Conservation (phyloP, 2,113 vertebrate species). For the Vombatus ursinus region DNA sequence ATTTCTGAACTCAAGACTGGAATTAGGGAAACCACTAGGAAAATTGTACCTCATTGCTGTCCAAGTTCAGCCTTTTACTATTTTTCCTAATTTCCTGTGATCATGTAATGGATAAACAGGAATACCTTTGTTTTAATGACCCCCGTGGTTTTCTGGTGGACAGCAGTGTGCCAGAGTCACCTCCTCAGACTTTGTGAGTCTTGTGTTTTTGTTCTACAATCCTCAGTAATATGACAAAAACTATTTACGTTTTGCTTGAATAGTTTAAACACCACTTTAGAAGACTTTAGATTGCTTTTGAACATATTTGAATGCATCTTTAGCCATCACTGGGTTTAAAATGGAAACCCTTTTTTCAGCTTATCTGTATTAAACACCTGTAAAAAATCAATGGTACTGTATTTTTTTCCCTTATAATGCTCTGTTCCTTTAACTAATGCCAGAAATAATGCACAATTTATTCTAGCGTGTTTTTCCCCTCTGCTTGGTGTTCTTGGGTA, state of each 20-base stretch:
- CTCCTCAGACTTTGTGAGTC: slow-evolving; percentile 72
- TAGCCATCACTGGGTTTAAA: slow-evolving; percentile 84
- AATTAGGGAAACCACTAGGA: slow-evolving; percentile 38
- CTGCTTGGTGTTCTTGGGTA: slow-evolving; percentile 67
- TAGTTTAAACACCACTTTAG: slow-evolving; percentile 85
- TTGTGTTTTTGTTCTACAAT: slow-evolving; percentile 79
- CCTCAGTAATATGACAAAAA: slow-evolving; percentile 83
- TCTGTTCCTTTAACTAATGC: slow-evolving; percentile 84
- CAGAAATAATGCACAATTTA: slow-evolving; percentile 81
- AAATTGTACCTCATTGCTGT: slow-evolving; percentile 39
- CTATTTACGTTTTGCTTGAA: slow-evolving; percentile 86
- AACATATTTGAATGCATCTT: slow-evolving; percentile 86
- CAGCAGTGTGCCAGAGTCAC: slow-evolving; percentile 72
- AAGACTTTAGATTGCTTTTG: slow-evolving; percentile 86
- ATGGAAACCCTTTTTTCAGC: slow-evolving; percentile 85
- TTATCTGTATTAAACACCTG: slow-evolving; percentile 91
- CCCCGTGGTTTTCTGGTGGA: slow-evolving; percentile 78
- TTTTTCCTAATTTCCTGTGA: slow-evolving; percentile 74
- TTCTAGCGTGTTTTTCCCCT: slow-evolving; percentile 70
- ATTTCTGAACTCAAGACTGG: slow-evolving; percentile 23
- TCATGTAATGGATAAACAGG: slow-evolving; percentile 68
- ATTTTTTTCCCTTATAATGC: slow-evolving; percentile 82
- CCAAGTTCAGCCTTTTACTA: slow-evolving; percentile 58
- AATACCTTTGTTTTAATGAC: slow-evolving; percentile 79
- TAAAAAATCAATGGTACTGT: slow-evolving; percentile 86